Conservation (phyloP, 2,888 invertebrate species). For the Tetragnatha montana region DNA sequence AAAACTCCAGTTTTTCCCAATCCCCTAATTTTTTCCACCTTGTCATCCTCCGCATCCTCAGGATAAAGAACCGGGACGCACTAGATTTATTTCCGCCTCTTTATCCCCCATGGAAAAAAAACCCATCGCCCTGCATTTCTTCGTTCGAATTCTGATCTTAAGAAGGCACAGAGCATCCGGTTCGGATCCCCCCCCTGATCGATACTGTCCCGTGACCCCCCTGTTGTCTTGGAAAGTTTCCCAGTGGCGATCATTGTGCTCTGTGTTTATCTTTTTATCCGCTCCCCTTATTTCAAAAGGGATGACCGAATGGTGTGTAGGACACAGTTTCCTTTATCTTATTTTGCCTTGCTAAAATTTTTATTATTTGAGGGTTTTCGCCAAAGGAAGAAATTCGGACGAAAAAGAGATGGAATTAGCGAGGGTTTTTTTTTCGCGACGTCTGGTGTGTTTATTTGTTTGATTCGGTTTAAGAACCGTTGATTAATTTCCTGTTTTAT, state of each 20-base stretch:
- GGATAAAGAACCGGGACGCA: not conserved
- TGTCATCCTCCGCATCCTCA: not conserved
- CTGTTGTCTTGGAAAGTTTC: not conserved
- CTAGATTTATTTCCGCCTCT: slow-evolving; percentile 14
- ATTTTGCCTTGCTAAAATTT: not conserved
- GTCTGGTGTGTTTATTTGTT: not conserved
- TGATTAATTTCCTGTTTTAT: not conserved
- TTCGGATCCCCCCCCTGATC: not conserved
- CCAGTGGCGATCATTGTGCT: not conserved
- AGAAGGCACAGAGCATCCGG: slow-evolving; percentile 19
- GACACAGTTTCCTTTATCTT: not conserved
- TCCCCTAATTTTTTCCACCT: not conserved
- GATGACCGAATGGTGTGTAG: not conserved
- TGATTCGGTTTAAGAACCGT: not conserved
- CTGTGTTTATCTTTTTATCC: not conserved
- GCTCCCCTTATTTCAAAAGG: not conserved
- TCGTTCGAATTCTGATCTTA: slow-evolving; percentile 14
- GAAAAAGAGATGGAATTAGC: not conserved
- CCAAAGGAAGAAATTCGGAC: not conserved
- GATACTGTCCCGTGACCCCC: slow-evolving; percentile 8
- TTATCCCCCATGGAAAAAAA: not conserved
- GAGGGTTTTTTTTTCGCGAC: not conserved
- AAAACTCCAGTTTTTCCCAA: too few species aligned
- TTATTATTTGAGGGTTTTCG: not conserved
- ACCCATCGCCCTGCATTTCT: not conserved